phyloP scores from a whole-genome alignment of 2,113 vertebrate genomes.

The Eupsittula cactorum region DNA sequence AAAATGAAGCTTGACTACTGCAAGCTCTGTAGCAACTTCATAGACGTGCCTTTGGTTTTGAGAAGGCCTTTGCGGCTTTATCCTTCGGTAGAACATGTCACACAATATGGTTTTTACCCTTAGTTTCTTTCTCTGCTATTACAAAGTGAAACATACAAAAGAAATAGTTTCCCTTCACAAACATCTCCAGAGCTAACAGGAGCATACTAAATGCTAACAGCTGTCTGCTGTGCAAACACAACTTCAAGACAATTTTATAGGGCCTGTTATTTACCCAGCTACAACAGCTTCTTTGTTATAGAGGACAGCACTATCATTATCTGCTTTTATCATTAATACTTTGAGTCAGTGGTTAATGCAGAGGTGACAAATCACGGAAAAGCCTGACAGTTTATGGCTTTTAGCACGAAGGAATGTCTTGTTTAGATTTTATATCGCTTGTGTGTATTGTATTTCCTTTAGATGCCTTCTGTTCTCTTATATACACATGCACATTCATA shows the following conservation, averaged over 20 bases:
- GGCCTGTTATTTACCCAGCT: conserved; percentile 51
- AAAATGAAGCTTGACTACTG: background rate
- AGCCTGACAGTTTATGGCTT: conserved; percentile 37
- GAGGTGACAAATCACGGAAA: conserved; percentile 61
- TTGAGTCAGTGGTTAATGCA: conserved; percentile 48
- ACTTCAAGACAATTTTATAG: conserved; percentile 32
- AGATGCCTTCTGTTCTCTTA: conserved; percentile 15
- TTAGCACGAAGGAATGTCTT: conserved; percentile 15
- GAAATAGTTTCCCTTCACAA: background rate
- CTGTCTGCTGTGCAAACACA: conserved; percentile 15
- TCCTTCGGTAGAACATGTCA: background rate
- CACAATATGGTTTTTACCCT: background rate
- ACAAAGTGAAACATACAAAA: background rate
- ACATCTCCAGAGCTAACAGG: background rate
- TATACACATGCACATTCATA: conserved; percentile 19
- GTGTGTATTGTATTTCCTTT: background rate
- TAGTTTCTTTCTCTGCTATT: background rate
- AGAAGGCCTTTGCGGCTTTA: background rate
- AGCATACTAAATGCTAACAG: background rate
- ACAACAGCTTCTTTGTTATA: conserved; percentile 25
- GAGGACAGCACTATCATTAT: conserved; percentile 35
- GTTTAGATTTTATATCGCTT: conserved; percentile 26
- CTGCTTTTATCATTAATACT: conserved; percentile 65
- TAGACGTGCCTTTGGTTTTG: background rate
- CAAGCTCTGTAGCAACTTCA: background rate